Base-by-base conservation (phyloP, 2,113 vertebrate species). In the Crotalus helleri region DNA sequence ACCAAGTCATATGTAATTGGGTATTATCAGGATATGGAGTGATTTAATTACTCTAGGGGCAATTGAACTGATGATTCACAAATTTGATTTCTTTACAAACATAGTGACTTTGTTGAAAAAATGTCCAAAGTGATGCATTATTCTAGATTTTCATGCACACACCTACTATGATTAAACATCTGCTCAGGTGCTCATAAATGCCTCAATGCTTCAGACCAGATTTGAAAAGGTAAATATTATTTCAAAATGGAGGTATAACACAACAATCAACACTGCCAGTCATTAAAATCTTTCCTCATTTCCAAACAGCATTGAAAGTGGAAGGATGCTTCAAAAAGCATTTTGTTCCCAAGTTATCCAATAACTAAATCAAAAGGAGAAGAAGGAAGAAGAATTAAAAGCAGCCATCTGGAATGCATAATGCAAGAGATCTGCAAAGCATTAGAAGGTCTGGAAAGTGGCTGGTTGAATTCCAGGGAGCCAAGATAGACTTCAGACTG, bases 401-500 rank as follows among this genome's bases (percentile, higher is more conserved):
- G 96, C 94, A 94, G 94, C 96, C 98, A 98, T 98, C 98, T 98
- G 98, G 98, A 98, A 98, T 96, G 96, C 95, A 97, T 98, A 98
- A 98, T 59, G 93, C 93, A 92, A 97, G 97, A 97, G 97, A 97
- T 98, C 98, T 98, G 98, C 96, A 97, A 96, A 97, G 95, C 96
- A 98, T 98, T 98, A 98, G 97, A 98, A 98, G 98, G 97, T 98
- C 98, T 98, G 97, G 96, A 97, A 98, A 98, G 97, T 94, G 97
- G 96, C 96, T 98, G 98, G 98, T 98, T 11, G 2, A 97, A 97
- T 98, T 98, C 98, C 98, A 98, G 96, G 95, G 97, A 98, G 96
- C 97, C 98, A 97, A 98, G 98, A 98, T 98, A 98, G 97, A 98
- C 98, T 98, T 98, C 98, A 98, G 98, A 97, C 97, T 98, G 98